Base-by-base conservation (phyloP, 92 coral and sea anemone genomes). In the Palythoa caribaeorum region DNA sequence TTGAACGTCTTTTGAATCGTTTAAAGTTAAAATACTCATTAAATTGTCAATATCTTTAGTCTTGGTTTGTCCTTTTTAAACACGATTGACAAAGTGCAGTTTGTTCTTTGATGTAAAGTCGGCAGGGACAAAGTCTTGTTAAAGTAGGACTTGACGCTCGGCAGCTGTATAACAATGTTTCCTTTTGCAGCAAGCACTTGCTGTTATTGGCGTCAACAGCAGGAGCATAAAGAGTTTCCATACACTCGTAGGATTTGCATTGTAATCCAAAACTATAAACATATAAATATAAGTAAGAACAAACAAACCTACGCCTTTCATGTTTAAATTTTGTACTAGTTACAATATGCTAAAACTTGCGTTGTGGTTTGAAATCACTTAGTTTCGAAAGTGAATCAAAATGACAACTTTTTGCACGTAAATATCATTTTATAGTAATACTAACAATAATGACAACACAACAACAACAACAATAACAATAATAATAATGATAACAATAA, bases 71-170 rank as follows among this genome's bases (percentile, higher is more conserved):
- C 5, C 28, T 60, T 88, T 73, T 71, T 68, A 68, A 77, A 80
- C 94, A 92, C 21, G 89, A 80, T 47, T 87, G 87, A 65, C 95
- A 96, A 21, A 96, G 87, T 6, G 99, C 99, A 84, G 96, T 98
- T 91, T 96, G 99, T 76, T 93, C 98, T 83, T 92, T 90, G 38
- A 94, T 95, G 89, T 88, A 93, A 14, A 94, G 86, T 60, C 99
- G 96, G 83, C 99, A 96, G 14, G 98, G 98, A 57, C 99, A 96
- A 28, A 95, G 35, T 28, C 98, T 94, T 6, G 85, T 75, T 48
- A 88, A 75, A 78, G 88, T 83, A 52, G 90, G 86, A 87, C 79
- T 70, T 80, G 92, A 84, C 66, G 99, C 94, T 59, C 94, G 92
- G 87, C 96, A 93, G 89, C 96, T 93, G 79, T 88, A 96, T 75